phyloP scores from a whole-genome alignment of 2,113 vertebrate genomes.

The Megaleporinus macrocephalus region DNA sequence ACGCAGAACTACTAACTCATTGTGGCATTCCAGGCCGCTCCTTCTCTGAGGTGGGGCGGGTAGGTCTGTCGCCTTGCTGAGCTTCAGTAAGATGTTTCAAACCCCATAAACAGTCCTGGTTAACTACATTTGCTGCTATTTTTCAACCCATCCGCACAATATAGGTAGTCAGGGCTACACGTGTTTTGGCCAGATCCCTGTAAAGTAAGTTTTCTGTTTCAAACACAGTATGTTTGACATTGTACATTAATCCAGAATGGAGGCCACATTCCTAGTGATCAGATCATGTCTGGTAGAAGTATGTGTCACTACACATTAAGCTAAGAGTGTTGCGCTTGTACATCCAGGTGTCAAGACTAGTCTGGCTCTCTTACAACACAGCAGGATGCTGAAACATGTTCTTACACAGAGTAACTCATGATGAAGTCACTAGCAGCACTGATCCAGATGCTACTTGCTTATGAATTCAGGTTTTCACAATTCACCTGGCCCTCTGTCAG shows the following conservation, averaged over 20 bases:
- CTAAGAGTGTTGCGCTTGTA: neutral
- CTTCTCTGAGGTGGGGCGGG: constrained; percentile 32
- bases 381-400: constrained; percentile 6
- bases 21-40: constrained; percentile 53
- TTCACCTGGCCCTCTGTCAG: neutral
- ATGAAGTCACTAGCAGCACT: neutral
- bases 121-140: neutral
- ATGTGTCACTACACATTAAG: neutral
- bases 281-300: neutral
- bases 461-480: neutral
- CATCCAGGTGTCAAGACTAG: neutral
- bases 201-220: neutral
- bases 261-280: neutral
- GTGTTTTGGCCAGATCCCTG: neutral
- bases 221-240: no score
- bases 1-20: constrained; percentile 33
- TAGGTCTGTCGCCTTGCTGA: neutral
- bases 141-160: neutral
- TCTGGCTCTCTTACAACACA: neutral
- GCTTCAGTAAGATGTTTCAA: neutral
- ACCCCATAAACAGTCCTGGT: neutral
- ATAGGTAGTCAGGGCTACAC: neutral
- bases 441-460: neutral
- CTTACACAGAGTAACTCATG: neutral
- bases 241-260: neutral